These are phyloP conservation scores for Actinia equina DNA, from an alignment of 64 coral and sea anemone genomes.

Conservation along the genomic window DNA sequence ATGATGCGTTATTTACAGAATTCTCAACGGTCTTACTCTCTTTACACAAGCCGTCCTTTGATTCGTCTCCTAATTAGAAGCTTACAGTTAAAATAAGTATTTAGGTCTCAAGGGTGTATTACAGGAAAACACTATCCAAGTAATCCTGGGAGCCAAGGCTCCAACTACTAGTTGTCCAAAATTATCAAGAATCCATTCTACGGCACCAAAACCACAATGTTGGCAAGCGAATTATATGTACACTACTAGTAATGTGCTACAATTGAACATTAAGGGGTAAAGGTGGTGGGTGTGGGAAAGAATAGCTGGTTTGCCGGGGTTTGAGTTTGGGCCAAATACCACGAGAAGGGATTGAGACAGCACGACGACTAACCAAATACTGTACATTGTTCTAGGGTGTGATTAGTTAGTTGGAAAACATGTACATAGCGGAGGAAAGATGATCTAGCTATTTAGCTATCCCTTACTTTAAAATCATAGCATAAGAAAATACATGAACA, in stretches of 20 bases:
- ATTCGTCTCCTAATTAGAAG: background rate
- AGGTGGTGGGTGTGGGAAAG: background rate
- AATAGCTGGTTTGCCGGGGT: background rate
- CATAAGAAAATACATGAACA: too few relatives aligned
- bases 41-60: background rate
- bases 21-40: background rate
- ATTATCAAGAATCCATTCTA: background rate
- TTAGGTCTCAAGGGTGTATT: background rate
- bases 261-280: background rate
- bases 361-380: background rate
- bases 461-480: too few relatives aligned
- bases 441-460: too few relatives aligned
- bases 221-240: background rate
- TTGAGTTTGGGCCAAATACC: constrained; percentile 9
- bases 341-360: background rate
- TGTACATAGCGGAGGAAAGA: too few relatives aligned
- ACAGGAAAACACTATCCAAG: background rate
- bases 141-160: background rate
- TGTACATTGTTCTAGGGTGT: background rate
- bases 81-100: background rate
- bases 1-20: background rate
- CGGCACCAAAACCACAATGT: background rate
- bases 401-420: background rate
- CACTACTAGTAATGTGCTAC: background rate
- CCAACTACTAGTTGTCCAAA: background rate